phyloP scores from a whole-genome alignment of 2,797 vertebrate genomes.

The Sebastes taczanowskii region DNA sequence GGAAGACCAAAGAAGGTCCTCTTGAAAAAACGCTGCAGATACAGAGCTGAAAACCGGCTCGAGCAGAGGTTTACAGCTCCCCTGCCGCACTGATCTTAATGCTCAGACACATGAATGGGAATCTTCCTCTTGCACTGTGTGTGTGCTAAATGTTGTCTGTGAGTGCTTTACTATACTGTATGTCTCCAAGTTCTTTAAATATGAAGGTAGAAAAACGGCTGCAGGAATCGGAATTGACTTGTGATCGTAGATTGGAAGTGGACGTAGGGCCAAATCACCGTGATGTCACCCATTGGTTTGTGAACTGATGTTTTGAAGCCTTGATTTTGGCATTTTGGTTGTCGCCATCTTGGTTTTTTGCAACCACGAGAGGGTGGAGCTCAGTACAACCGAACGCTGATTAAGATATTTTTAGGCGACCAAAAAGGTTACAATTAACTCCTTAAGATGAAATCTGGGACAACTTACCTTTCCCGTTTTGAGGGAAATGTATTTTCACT shows the following conservation, averaged over 20 bases:
- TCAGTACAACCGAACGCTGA: too few species aligned
- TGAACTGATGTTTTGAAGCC: too few species aligned
- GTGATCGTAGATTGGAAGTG: neutral
- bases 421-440: too few species aligned
- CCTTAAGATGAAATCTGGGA: too few species aligned
- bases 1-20: neutral
- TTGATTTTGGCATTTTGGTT: accelerated
- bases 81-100: neutral
- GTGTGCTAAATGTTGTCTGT: neutral
- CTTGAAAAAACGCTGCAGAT: neutral
- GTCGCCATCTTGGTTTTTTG: too few species aligned
- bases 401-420: too few species aligned
- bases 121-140: neutral
- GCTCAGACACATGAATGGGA: neutral
- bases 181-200: neutral
- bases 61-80: neutral
- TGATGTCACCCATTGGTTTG: too few species aligned
- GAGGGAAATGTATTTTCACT: too few species aligned
- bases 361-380: too few species aligned
- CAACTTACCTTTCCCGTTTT: too few species aligned
- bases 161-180: neutral
- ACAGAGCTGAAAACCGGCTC: neutral
- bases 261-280: too few species aligned
- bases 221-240: neutral
- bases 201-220: neutral